Evolutionary conservation across 2,797 vertebrate genomes (phyloP), one percentile per base, ranked within the genome.

Genomic region (Muscicapa comitata): DNA sequence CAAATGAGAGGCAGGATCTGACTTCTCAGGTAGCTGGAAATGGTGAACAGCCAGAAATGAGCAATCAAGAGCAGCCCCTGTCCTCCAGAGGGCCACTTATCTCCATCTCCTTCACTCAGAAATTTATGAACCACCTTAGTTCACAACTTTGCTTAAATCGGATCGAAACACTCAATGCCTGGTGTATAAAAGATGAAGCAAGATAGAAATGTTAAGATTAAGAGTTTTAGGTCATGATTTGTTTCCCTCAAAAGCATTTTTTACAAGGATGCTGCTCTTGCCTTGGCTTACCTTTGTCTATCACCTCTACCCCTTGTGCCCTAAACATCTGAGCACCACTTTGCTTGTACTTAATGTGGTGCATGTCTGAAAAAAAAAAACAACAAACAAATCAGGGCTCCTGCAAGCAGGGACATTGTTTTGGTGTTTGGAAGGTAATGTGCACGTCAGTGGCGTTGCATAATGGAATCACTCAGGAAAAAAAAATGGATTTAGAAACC

Each of bases 121-220:
- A 88, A 86, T 74, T 75, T 92, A 67, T 80, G 82, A 88, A 80
- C 25, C 13, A 13, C 76, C 45, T 62, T 23, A 55, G 48, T 45
- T 83, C 67, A 71, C 38, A 77, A 5, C 45, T 85, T 76, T 66
- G 17, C 17, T 70, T 83, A 76, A 76, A 80, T 61, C 37, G 59
- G 28, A 51, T 80, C 0, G 0, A 66, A 94, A 82, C 11, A 38
- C n/a, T 77, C 26, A 26, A 14, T 7, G 5, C 15, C 67, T 37
- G 20, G 18, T 54, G 42, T 70, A 42, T n/a, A 45, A 91, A 73
- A 68, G 31, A 70, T 4, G 26, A 79, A 88, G 23, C 13, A 81
- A 89, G 47, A 78, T 11, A 8, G 29, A 90, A 88, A 57, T 31
- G 11, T 80, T 53, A 45, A 77, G 31, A 58, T 76, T 48, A 80